A percentile compares a stretch with the other conserved stretches of the same genome.
These are phyloP conservation scores for Dexiosoma caninum DNA, from an alignment of 2,888 invertebrate species.

Conservation along the genomic window DNA sequence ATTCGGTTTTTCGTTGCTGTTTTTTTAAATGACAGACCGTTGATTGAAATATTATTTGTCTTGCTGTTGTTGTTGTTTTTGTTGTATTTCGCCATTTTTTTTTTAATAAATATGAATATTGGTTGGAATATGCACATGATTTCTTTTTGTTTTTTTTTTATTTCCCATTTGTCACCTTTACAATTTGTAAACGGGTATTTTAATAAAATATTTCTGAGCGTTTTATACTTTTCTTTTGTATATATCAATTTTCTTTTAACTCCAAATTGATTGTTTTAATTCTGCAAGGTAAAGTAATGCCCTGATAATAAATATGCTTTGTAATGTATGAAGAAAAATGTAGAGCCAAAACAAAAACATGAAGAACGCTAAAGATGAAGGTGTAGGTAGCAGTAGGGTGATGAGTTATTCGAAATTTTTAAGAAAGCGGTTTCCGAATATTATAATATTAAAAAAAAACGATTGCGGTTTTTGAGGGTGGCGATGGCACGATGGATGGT, in stretches of 20 bases:
- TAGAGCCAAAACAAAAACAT: too few relatives aligned
- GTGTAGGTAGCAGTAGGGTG: too few relatives aligned
- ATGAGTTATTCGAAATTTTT: too few relatives aligned
- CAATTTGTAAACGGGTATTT: neutral
- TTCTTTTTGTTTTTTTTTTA: neutral
- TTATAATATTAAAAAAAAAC: too few relatives aligned
- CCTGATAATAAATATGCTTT: too few relatives aligned
- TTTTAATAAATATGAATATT: conserved; percentile 1
- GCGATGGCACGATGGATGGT: too few relatives aligned
- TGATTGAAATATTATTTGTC: conserved; percentile 13
- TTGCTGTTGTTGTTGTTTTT: neutral
- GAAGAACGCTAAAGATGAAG: too few relatives aligned
- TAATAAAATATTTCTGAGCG: neutral
- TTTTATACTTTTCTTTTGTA: neutral
- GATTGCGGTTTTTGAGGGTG: too few relatives aligned
- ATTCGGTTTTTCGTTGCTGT: neutral
- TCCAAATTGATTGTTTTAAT: neutral
- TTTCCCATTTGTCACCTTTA: too few relatives aligned
- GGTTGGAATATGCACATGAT: neutral
- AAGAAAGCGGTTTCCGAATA: too few relatives aligned
- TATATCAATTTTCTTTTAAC: neutral
- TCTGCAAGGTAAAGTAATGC: neutral
- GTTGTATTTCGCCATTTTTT: neutral
- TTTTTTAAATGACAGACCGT: neutral
- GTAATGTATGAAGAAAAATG: too few relatives aligned